Base-by-base conservation (phyloP, 2,113 vertebrate species). In the Tychaedon coryphoeus region DNA sequence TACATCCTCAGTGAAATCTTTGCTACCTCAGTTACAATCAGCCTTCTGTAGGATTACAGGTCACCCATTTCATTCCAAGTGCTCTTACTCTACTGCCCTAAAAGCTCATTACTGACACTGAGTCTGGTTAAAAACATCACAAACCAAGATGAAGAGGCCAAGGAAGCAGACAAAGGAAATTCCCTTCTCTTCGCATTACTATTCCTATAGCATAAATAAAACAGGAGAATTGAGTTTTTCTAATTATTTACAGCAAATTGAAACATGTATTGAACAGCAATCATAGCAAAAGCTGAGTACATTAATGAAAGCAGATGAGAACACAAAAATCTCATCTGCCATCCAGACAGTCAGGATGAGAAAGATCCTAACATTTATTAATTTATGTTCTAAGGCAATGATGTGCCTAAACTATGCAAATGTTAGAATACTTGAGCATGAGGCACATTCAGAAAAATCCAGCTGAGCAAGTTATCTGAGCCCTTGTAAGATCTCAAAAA, bases 351-450 rank as follows among this genome's bases (percentile, higher is more conserved):
- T 6, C 29, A 45, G 65, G 20, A 87, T n/a, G 22, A 94, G 53
- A 88, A 85, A 75, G 81, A 64, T 45, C 25, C 42, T 71, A 43
- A 51, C 18, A 40, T 78, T 87, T 86, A 87, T 43, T 87, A 60
- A 87, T 43, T 29, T 23, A 6, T 73, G 15, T 80, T 86, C 19
- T 26, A 77, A 81, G 51, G 31, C 60, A 77, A 64, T 23, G 17
- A 86, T 84, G 43, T 81, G 45, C 40, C 87, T 53, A 45, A 86
- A 64, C 28, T n/a, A n/a, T 36, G 31, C 18, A 90, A 96, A 33
- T 72, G 10, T 43, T 71, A 90, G 40, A 95, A 88, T 62, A 83
- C 67, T 73, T 90, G 50, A 80, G 70, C 74, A 48, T 2, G 33
- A 89, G 45, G 40, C 43, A 78, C 14, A 22, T 79, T 73, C 38